Conservation (phyloP, 23 tunicate species). For the Ascidia mentula region DNA sequence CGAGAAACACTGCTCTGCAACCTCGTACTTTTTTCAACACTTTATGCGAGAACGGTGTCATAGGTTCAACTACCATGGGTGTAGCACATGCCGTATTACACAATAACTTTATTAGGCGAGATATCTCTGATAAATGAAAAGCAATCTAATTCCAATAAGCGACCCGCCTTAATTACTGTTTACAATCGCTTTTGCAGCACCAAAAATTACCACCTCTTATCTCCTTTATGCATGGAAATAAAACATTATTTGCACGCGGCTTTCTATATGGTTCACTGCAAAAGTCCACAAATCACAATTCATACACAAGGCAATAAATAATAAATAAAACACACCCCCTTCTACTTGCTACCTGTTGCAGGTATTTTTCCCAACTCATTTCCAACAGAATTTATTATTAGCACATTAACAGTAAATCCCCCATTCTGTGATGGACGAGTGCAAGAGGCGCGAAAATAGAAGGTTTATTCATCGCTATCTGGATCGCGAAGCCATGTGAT, state of each 20-base stretch:
- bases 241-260: constrained; percentile 7
- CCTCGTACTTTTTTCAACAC: too few species aligned
- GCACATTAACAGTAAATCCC: not conserved
- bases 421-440: not conserved
- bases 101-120: constrained; percentile 5
- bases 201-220: constrained; percentile 1
- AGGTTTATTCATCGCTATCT: constrained; percentile 31
- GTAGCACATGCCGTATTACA: not conserved
- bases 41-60: too few species aligned
- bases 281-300: constrained; percentile 4
- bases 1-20: too few species aligned
- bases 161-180: constrained; percentile 6
- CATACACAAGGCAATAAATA: constrained; percentile 9
- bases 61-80: too few species aligned
- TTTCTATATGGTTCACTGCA: not conserved
- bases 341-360: not conserved
- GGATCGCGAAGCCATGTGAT: constrained; percentile 57
- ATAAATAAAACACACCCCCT: constrained; percentile 8
- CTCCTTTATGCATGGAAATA: not conserved
- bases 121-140: constrained; percentile 1
- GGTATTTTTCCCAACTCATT: not conserved
- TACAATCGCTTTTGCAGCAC: constrained; percentile 4
- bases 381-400: not conserved
- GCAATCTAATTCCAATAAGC: not conserved
- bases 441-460: not conserved